Conservation (phyloP, 2,888 invertebrate genomes). For the Anoncus sp. region DNA sequence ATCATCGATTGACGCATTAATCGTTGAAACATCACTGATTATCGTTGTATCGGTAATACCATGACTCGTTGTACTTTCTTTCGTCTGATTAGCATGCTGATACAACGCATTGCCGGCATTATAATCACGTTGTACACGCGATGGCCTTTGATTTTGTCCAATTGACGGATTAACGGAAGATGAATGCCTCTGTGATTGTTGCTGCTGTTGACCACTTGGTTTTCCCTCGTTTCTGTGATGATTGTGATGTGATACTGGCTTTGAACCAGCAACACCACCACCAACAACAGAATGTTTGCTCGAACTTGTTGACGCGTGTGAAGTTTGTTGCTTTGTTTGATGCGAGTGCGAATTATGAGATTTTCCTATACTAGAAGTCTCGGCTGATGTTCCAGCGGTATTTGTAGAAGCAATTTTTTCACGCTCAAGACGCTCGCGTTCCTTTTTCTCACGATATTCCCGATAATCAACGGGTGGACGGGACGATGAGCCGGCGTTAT, state of each 20-base stretch:
- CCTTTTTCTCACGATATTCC: constrained; percentile 87
- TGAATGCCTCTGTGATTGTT: constrained; percentile 77
- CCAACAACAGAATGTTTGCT: constrained; percentile 76
- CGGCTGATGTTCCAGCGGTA: constrained; percentile 3
- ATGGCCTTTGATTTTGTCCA: constrained; percentile 72
- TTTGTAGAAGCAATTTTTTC: constrained; percentile 81
- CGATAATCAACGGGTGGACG: constrained; percentile 85
- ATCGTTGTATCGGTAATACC: background rate
- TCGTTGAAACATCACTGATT: background rate
- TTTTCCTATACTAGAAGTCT: constrained; percentile 12
- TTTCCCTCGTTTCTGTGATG: constrained; percentile 72
- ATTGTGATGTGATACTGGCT: constrained; percentile 76
- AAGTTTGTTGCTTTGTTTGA: constrained; percentile 74
- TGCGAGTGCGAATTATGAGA: constrained; percentile 76
- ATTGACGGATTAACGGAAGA: constrained; percentile 45
- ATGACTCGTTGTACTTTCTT: constrained; percentile 20
- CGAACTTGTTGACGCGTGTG: constrained; percentile 71
- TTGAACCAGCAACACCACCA: constrained; percentile 59
- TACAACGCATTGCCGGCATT: constrained; percentile 61
- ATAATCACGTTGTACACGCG: constrained; percentile 74
- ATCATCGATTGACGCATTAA: constrained; percentile 22
- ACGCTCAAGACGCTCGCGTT: constrained; percentile 86
- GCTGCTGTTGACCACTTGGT: constrained; percentile 64
- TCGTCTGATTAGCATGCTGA: constrained; percentile 66
- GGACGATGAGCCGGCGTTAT: constrained; percentile 76